Evolutionary conservation across 2,113 vertebrate species (phyloP).

Genomic region (Lepus americanus): DNA sequence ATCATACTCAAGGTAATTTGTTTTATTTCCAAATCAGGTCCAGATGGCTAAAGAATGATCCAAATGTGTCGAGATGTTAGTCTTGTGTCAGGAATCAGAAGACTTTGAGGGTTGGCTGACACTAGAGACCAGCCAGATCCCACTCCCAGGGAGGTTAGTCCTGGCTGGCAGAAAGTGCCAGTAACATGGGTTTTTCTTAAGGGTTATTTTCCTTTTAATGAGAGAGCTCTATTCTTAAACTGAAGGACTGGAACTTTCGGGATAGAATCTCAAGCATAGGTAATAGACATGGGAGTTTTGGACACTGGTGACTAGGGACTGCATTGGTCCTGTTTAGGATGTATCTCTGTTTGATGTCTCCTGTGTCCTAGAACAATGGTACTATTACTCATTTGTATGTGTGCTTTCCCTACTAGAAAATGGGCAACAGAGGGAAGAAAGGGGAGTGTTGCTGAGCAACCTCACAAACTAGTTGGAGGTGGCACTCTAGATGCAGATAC

Average conservation of each 20-base stretch:
- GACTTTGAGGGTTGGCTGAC: not conserved
- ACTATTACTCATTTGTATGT: not conserved
- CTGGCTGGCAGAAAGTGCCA: not conserved
- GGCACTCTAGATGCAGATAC: too few relatives aligned
- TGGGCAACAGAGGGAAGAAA: not conserved
- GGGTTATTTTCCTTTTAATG: slow-evolving; percentile 47
- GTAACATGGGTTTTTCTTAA: slow-evolving; percentile 8
- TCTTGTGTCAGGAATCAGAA: not conserved
- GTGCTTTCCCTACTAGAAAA: not conserved
- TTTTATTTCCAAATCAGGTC: slow-evolving; percentile 26
- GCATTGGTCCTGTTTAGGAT: not conserved
- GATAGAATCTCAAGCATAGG: not conserved
- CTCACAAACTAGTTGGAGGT: too few relatives aligned
- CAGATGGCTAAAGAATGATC: slow-evolving; percentile 32
- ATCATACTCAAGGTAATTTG: slow-evolving; percentile 51
- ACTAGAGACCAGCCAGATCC: not conserved
- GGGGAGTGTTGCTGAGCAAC: not conserved
- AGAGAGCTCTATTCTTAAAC: not conserved
- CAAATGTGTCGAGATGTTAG: not conserved
- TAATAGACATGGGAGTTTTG: not conserved
- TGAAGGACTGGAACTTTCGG: not conserved
- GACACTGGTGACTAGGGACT: not conserved
- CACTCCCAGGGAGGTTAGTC: not conserved
- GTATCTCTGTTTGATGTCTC: not conserved
- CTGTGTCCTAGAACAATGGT: not conserved